A percentile compares a stretch with the other conserved stretches of the same genome.
These are phyloP conservation scores for Drosophila auraria DNA, from an alignment of 1,140 invertebrate genomes.

Conservation along the genomic window DNA sequence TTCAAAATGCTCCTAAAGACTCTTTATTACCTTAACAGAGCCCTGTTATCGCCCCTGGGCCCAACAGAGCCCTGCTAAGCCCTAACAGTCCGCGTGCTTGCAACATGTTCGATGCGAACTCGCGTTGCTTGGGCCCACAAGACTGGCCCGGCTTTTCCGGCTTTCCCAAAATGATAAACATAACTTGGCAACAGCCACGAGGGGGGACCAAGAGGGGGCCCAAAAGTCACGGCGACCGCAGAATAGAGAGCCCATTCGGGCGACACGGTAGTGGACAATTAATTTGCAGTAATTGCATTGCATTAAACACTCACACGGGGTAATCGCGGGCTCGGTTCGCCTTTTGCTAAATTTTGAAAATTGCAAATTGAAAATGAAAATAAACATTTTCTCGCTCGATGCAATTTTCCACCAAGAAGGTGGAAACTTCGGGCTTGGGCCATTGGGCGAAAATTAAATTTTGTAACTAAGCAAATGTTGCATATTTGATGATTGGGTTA, in stretches of 20 bases:
- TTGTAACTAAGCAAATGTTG: conserved; percentile 80
- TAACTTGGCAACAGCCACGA: neutral
- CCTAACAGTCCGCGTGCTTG: conserved; percentile 19
- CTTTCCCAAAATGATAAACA: conserved; percentile 26
- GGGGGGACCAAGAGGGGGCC: neutral
- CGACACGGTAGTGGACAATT: conserved; percentile 33
- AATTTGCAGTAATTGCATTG: conserved; percentile 42
- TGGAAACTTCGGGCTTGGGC: neutral
- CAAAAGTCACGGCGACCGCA: neutral
- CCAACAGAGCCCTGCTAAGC: conserved; percentile 24
- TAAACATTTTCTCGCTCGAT: neutral
- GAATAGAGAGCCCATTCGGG: conserved; percentile 1
- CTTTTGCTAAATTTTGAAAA: conserved; percentile 13
- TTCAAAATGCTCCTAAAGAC: neutral
- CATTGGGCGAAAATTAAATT: conserved; percentile 66
- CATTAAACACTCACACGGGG: conserved; percentile 42
- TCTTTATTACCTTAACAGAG: neutral
- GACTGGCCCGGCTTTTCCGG: conserved; percentile 8
- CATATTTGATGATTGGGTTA: conserved; percentile 78
- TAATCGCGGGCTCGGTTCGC: conserved; percentile 15
- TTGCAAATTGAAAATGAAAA: conserved; percentile 18
- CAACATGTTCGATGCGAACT: conserved; percentile 32
- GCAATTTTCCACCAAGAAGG: conserved; percentile 17
- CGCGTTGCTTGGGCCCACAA: neutral
- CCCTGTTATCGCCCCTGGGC: neutral